Evolutionary conservation across 2,888 invertebrate genomes (phyloP), one percentile per base, ranked within the genome.

Genomic region (Xylota segnis): DNA sequence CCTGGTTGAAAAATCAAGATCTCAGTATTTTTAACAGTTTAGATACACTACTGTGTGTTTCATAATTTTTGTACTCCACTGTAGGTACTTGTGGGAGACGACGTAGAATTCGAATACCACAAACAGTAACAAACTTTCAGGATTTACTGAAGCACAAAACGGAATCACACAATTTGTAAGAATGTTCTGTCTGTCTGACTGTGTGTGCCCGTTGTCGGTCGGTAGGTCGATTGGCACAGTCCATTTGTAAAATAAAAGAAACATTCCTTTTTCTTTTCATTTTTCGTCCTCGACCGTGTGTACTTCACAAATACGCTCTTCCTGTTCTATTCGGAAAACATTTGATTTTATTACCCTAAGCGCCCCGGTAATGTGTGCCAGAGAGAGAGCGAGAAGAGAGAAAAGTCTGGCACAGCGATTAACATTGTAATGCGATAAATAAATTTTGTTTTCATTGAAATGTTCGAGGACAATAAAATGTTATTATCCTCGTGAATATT

Each of bases 401-500:
- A 29, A 65, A 52, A 58, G 58, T 68, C 40, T 70, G 56, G 45
- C 70, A 63, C 65, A 61, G 47, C 56, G 56, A 78, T 78, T 83
- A 70, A 78, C 79, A 65, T 75, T 83, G 63, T 75, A 79, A 83
- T 75, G 83, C 63, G 56, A 79, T 83, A 83, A 79, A 83, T 83
- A 79, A 74, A 75, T 74, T 74, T 74, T 50, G 63, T 68, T 72
- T 63, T 59, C 45, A 58, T 82, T 74, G 72, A 83, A 83, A 72
- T 83, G 71, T 72, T 78, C 54, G 72, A 68, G 52, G 50, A 74
- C 66, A 70, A 68, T 74, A 83, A 83, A 68, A 78, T 58, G 45
- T 70, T 78, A 83, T 61, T 83, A 72, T 83, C 78, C 83, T 78
- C 72, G 83, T 78, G 68, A 78, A 83, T 68, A 74, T 79, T 78